Evolutionary conservation across 2,888 invertebrate genomes (phyloP).

Genomic region (Agrotis puta): DNA sequence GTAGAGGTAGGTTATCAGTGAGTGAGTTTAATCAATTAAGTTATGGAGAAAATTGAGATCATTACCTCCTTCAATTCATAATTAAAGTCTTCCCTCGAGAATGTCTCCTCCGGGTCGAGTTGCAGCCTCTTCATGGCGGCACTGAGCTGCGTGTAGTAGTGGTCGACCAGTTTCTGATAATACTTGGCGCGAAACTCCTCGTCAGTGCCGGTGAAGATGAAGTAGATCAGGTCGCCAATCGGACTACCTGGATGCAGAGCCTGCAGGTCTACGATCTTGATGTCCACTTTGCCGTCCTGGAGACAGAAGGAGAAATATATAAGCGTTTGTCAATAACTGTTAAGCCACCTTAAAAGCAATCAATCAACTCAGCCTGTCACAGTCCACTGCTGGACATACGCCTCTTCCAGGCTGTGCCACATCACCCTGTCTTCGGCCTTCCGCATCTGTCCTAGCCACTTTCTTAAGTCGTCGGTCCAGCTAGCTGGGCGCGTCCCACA

Average conservation of each 20-base stretch:
- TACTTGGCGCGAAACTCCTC: conserved; percentile 74
- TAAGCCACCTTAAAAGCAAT: too few species aligned
- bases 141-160: conserved; percentile 71
- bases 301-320: neutral
- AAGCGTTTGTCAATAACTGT: neutral
- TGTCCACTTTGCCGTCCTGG: conserved; percentile 61
- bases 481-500: too few species aligned
- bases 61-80: conserved; percentile 69
- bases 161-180: conserved; percentile 65
- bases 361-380: too few species aligned
- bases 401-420: too few species aligned
- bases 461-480: too few species aligned
- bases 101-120: conserved; percentile 71
- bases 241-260: conserved; percentile 74
- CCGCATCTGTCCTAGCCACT: too few species aligned
- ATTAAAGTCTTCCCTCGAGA: conserved; percentile 65
- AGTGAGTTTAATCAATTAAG: too few species aligned
- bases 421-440: too few species aligned
- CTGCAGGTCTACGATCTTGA: conserved; percentile 79
- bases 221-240: conserved; percentile 77
- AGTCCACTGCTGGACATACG: too few species aligned
- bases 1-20: too few species aligned
- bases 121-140: conserved; percentile 67
- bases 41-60: neutral
- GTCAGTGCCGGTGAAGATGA: conserved; percentile 79